phyloP scores from a whole-genome alignment of 2,797 vertebrate species.

The Acrossocheilus fasciatus region DNA sequence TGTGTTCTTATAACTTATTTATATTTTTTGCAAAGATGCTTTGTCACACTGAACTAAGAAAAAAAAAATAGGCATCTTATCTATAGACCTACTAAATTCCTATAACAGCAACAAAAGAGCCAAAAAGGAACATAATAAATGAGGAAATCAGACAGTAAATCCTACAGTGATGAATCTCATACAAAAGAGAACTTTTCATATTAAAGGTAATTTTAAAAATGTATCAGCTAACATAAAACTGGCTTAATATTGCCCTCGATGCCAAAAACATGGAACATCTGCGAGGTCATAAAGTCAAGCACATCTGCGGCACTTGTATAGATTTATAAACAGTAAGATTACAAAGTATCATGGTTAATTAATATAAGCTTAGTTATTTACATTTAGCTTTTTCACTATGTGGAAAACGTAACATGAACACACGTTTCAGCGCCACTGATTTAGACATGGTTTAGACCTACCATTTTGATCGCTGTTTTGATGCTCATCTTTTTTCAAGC shows the following conservation, averaged over 20 bases:
- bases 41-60: background rate
- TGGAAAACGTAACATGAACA: background rate
- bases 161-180: background rate
- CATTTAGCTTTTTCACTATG: background rate
- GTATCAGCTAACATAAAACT: background rate
- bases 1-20: background rate
- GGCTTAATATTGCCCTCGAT: no score
- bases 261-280: background rate
- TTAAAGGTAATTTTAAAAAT: background rate
- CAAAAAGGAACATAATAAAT: background rate
- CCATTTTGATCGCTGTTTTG: conserved; percentile 84
- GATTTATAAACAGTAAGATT: background rate
- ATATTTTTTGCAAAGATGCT: background rate
- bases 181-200: background rate
- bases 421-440: background rate
- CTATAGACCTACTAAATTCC: background rate
- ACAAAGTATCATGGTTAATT: background rate
- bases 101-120: background rate
- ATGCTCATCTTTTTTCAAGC: conserved; percentile 88
- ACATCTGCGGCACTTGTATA: background rate
- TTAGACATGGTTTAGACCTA: conserved; percentile 67
- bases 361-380: background rate
- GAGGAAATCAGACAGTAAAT: background rate
- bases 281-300: background rate
- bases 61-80: background rate